Evolutionary conservation across 2,113 vertebrate genomes (phyloP).

Genomic region (Tauraco erythrolophus): DNA sequence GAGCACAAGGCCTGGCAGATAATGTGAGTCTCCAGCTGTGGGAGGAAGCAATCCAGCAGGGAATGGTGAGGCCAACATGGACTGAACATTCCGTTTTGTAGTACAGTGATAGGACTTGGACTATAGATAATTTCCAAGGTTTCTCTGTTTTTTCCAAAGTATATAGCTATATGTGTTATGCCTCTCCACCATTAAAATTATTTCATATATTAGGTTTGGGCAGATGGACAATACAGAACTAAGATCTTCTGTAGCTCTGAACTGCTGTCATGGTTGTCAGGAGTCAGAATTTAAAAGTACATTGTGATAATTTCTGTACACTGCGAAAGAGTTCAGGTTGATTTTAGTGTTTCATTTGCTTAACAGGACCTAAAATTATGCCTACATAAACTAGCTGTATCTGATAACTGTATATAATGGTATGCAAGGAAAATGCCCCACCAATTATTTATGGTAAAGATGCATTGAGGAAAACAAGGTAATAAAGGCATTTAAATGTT

Average conservation of each 20-base stretch:
- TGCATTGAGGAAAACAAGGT: neutral
- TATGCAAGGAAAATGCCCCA: neutral
- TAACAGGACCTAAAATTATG: neutral
- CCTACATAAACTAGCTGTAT: neutral
- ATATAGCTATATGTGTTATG: accelerated
- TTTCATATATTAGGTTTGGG: neutral
- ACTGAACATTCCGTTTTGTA: too few relatives aligned
- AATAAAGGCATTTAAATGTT: neutral
- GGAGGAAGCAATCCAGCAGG: neutral
- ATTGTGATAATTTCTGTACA: neutral
- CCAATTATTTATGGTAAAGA: neutral
- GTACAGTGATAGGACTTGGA: neutral
- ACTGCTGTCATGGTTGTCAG: neutral
- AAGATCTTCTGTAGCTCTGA: neutral
- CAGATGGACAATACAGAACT: neutral
- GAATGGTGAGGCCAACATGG: neutral
- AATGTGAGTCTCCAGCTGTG: neutral
- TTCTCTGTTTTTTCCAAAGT: neutral
- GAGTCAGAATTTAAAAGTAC: neutral
- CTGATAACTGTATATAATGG: neutral
- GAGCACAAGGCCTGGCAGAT: neutral
- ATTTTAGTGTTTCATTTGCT: neutral
- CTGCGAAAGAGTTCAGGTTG: accelerated
- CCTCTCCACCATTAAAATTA: neutral
- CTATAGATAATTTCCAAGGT: neutral